Evolutionary conservation across 2,797 vertebrate species (phyloP), one percentile per base, ranked within the genome.

Genomic region (Mus minutoides): DNA sequence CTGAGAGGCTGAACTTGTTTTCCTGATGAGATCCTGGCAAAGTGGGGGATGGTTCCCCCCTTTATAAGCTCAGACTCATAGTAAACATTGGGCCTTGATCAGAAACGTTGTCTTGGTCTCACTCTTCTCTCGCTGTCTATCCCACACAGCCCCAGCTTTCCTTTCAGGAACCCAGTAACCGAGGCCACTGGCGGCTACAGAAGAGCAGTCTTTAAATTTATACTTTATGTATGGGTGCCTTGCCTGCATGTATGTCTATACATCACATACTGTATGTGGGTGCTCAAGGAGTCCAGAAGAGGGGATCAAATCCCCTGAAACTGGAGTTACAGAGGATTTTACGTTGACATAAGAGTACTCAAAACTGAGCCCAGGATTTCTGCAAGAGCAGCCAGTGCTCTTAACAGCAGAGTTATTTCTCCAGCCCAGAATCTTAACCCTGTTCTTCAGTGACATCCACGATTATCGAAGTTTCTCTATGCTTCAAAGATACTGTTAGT

Each of bases 361-460:
- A 12, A 52, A 85, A 24, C 24, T 67, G 31, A 85, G 69, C 43
- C 26, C 26, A 46, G 40, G 58, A 46, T 29, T 21, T 85, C 62
- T 49, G 43, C 43, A 67, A 85, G 62, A 71, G n/a, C 69, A 71
- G 17, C n/a, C 69, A 37, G 69, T 37, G 69, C n/a, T 71, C 7
- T n/a, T n/a, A 71, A n/a, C 67, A 34, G 21, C 34, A 1, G 34
- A 85, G 43, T 85, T 43, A 12, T 62, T 19, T 46, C 80, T 84
- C 46, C 31, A 85, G 43, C 60, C 43, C 29, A 26, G 90, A 97
- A 80, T 90, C 73, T 85, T 56, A 80, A n/a, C 54, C 76, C 37
- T 19, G 34, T 49, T 82, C 84, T 92, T 96, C 80, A 95, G 56
- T 83, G 64, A 76, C 69, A 93, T 40, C 29, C 84, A 90, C 19